phyloP scores from a whole-genome alignment of 2,797 vertebrate genomes.

The Poeciliopsis gracilis region DNA sequence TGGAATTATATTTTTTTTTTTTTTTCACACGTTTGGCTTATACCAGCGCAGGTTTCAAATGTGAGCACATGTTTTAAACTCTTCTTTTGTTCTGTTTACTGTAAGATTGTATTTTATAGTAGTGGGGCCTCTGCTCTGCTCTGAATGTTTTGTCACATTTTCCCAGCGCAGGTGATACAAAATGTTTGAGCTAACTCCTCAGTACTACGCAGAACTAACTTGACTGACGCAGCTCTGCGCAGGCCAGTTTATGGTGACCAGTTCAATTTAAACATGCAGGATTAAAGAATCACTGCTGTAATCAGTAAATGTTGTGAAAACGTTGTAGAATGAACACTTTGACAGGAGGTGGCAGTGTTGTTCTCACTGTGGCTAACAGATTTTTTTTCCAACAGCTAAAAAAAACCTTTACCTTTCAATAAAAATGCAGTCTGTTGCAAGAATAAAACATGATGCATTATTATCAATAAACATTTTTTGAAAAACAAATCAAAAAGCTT shows the following conservation, averaged over 20 bases:
- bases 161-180: background rate
- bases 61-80: background rate
- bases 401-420: background rate
- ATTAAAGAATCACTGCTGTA: background rate
- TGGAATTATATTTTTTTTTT: background rate
- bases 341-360: conserved; percentile 72
- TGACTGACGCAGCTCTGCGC: background rate
- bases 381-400: background rate
- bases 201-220: too few species aligned
- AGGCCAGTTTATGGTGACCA: background rate
- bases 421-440: background rate
- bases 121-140: background rate
- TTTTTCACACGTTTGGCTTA: background rate
- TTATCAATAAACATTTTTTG: background rate
- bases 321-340: conserved; percentile 37
- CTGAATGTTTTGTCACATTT: background rate
- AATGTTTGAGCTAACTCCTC: background rate
- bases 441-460: background rate
- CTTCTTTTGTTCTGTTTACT: background rate
- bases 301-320: background rate
- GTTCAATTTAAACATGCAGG: background rate
- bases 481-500: background rate
- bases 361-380: conserved; percentile 39
- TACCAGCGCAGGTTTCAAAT: background rate
- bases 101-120: background rate